Conservation (phyloP, 1,140 invertebrate species). For the Aplysia californica region DNA sequence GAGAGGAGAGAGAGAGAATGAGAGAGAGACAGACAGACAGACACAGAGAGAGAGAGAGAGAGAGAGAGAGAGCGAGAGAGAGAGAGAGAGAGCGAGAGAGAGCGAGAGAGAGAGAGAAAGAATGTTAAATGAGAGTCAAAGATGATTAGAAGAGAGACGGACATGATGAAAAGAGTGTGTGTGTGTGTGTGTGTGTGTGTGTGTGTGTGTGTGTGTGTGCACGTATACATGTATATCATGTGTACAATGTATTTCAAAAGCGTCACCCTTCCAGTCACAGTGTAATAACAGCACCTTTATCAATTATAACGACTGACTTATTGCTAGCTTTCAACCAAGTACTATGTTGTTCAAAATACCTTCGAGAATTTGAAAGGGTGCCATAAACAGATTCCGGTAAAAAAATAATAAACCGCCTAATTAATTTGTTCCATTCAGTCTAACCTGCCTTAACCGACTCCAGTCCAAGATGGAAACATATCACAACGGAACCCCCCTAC, state of each 20-base stretch:
- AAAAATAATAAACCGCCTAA: background rate
- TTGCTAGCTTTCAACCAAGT: no score
- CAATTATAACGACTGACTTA: background rate
- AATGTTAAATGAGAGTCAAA: no score
- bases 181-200: constrained; percentile 25
- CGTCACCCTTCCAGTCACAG: constrained; percentile 38
- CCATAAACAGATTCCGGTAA: background rate
- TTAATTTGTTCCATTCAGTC: background rate
- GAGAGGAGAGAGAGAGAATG: background rate
- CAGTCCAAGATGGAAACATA: background rate
- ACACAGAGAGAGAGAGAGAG: constrained; percentile 7
- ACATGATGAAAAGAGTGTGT: background rate
- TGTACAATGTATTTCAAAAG: constrained; percentile 34
- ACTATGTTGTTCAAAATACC: no score
- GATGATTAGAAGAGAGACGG: no score
- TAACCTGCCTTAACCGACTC: background rate
- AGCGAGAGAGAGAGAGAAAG: no score
- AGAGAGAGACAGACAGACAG: constrained; percentile 9
- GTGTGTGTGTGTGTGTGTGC: background rate
- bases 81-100: no score
- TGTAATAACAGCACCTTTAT: background rate
- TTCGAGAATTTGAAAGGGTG: background rate
- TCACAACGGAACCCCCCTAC: background rate
- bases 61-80: no score
- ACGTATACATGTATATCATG: background rate